Evolutionary conservation across 2,888 invertebrate genomes (phyloP).

Genomic region (Candidula unifasciata): DNA sequence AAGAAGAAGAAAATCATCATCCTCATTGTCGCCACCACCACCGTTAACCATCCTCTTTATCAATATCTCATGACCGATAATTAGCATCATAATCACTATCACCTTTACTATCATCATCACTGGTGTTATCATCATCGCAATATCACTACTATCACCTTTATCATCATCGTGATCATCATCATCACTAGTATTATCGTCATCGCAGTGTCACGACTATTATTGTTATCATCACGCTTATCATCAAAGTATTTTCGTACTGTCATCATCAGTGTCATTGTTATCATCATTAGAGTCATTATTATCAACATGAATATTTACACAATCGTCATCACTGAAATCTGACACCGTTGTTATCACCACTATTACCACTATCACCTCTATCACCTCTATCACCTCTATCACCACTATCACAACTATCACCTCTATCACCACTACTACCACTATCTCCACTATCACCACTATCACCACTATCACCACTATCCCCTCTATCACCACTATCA

Average conservation of each 20-base stretch:
- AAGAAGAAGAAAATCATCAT: no score
- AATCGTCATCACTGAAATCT: not conserved
- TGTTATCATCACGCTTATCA: not conserved
- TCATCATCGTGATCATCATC: not conserved
- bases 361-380: not conserved
- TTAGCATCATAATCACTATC: not conserved
- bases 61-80: not conserved
- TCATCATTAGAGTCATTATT: not conserved
- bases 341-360: not conserved
- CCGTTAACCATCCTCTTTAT: not conserved
- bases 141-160: no score
- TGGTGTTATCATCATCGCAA: not conserved
- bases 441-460: not conserved
- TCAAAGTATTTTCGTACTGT: not conserved
- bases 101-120: not conserved
- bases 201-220: not conserved
- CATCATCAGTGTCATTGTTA: not conserved
- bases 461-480: not conserved
- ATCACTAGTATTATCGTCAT: not conserved
- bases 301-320: not conserved
- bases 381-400: not conserved
- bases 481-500: not conserved
- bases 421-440: not conserved
- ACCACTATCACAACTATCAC: not conserved
- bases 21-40: no score